A percentile compares a stretch with the other conserved stretches of the same genome.
Conservation (phyloP, 2,888 invertebrate genomes). For the Boloria selene region DNA sequence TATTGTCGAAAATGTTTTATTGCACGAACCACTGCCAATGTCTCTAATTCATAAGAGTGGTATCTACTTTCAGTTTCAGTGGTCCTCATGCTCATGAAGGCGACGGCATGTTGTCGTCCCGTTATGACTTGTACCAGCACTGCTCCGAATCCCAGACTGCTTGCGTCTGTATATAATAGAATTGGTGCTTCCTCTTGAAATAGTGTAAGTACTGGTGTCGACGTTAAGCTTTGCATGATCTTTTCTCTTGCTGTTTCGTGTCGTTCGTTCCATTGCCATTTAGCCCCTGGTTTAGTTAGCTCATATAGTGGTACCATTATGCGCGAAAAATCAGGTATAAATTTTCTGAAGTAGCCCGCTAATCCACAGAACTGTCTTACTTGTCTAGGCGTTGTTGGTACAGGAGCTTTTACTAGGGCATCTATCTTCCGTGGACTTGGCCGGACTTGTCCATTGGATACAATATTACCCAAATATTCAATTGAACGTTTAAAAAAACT, state of each 20-base stretch:
- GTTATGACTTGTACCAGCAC: no score
- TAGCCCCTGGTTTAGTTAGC: slow-evolving; percentile 25
- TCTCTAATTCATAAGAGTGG: no score
- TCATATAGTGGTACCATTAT: slow-evolving; percentile 33
- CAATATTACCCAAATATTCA: slow-evolving; percentile 46
- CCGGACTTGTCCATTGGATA: slow-evolving; percentile 42
- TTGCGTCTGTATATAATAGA: no score
- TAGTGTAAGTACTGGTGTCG: slow-evolving; percentile 25
- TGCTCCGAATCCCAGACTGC: no score
- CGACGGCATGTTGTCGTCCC: no score
- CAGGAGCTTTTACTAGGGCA: slow-evolving; percentile 44
- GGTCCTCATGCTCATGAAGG: no score
- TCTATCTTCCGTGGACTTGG: slow-evolving; percentile 47
- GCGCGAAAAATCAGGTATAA: slow-evolving; percentile 32
- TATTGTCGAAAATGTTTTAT: no score
- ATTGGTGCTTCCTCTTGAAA: no score
- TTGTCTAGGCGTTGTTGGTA: slow-evolving; percentile 43
- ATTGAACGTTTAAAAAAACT: slow-evolving; percentile 42
- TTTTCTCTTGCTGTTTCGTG: slow-evolving; percentile 25
- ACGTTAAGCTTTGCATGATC: slow-evolving; percentile 38
- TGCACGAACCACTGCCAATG: no score
- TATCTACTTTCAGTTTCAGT: no score
- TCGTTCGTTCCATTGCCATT: slow-evolving; percentile 29
- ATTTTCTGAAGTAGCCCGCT: slow-evolving; percentile 37
- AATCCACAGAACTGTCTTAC: slow-evolving; percentile 43